Evolutionary conservation across 2,113 vertebrate genomes (phyloP).

Genomic region (Odocoileus virginianus): DNA sequence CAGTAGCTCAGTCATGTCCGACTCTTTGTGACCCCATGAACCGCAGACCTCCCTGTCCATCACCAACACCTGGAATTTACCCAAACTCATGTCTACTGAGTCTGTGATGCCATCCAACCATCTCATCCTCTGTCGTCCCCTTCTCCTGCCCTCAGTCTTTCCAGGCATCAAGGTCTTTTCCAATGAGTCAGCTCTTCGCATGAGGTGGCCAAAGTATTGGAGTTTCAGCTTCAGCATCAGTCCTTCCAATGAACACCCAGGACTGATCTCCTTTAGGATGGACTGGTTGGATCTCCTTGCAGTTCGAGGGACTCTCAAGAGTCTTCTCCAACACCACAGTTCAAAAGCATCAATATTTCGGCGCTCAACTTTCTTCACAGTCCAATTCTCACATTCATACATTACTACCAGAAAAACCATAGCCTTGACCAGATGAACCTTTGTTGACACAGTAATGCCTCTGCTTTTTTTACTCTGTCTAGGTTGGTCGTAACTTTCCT

Average conservation of each 20-base stretch:
- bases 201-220: background rate
- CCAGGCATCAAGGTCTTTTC: background rate
- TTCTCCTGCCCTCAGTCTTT: background rate
- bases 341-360: background rate
- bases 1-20: background rate
- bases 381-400: too few species aligned
- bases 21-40: background rate
- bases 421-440: too few species aligned
- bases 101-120: fast-evolving
- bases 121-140: background rate
- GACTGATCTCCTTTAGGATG: background rate
- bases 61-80: background rate
- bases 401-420: too few species aligned
- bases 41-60: background rate
- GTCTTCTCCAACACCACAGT: background rate
- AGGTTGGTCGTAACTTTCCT: too few species aligned
- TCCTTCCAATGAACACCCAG: background rate
- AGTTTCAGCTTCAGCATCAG: background rate
- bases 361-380: background rate
- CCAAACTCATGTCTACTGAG: background rate
- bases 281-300: background rate
- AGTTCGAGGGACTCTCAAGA: background rate
- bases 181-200: background rate
- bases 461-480: too few species aligned
- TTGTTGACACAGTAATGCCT: too few species aligned